These are phyloP conservation scores for Lochmaea crataegi DNA, from an alignment of 2,888 invertebrate species.

Conservation along the genomic window DNA sequence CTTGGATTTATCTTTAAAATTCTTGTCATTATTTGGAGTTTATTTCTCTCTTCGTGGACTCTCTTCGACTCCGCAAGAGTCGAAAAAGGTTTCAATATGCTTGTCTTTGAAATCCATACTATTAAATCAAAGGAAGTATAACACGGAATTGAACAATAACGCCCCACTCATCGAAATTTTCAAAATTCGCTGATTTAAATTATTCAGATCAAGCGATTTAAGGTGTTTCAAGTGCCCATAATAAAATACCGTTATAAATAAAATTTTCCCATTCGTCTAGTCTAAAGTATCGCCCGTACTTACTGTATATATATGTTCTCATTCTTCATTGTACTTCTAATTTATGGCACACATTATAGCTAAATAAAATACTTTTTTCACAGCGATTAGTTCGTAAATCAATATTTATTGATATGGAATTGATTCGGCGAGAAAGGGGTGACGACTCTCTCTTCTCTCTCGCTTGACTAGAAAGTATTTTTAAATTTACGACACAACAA, in stretches of 20 bases:
- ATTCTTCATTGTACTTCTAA: constrained; percentile 45
- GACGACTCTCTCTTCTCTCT: constrained; percentile 42
- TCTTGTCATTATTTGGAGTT: too few species aligned
- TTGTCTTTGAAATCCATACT: too few species aligned
- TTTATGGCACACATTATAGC: constrained; percentile 62
- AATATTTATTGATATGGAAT: constrained; percentile 62
- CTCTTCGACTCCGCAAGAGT: too few species aligned
- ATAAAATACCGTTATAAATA: constrained; percentile 34
- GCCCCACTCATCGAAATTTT: too few species aligned
- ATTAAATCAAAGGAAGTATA: too few species aligned
- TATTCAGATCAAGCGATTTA: too few species aligned
- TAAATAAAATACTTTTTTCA: constrained; percentile 62
- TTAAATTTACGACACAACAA: constrained; percentile 58
- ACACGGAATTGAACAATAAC: too few species aligned
- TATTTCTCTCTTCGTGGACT: too few species aligned
- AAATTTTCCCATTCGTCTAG: constrained; percentile 34
- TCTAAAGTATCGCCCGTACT: constrained; percentile 21
- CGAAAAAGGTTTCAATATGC: too few species aligned
- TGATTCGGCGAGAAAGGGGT: constrained; percentile 55
- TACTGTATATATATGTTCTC: not conserved
- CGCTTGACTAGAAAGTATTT: constrained; percentile 47
- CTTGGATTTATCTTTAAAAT: too few species aligned
- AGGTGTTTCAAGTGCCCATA: not conserved
- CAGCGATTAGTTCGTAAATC: constrained; percentile 62
- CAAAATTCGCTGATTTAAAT: too few species aligned